Base-by-base conservation (phyloP, 2,888 invertebrate genomes). In the Choreutis nemorana region DNA sequence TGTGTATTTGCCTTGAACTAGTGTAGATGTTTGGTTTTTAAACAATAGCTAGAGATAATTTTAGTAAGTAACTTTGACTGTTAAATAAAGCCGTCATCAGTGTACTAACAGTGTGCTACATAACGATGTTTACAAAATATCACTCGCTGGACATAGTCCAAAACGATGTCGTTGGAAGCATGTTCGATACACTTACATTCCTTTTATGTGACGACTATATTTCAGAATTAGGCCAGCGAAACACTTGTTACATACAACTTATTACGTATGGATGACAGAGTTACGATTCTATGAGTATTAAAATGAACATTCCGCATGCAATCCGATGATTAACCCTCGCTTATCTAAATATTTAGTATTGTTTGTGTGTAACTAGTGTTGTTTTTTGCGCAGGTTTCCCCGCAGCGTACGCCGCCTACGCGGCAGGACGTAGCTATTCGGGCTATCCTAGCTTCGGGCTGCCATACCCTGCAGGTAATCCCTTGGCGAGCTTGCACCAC, bases 401-500 rank as follows among this genome's bases (percentile, higher is more conserved):
- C 83, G 93, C 94, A 77, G 94, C 94, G 63, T 94, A 94, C 82
- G 94, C 94, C 82, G 94, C 94, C 68, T 94, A 94, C 82, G 94
- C 94, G 84, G 92, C 94, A 75, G 93, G 94, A 80, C 91, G 94
- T 82, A 92, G 94, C 78, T 95, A 94, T 84, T 93, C 94, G 84
- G 93, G 94, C 84, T 94, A 94, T 87, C 93, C 94, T 84, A 92
- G 94, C 87, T 94, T 94, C 86, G 94, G 94, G 87, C 91, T 95
- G 83, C 94, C 94, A 77, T 94, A 94, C 83, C 94, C 94, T 75
- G 91, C 94, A 92, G 94, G 94, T 94, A 92, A 94, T 87, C 77
- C 87, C 81, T 85, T 87, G 82, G 82, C 84, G 83, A 87, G 86
- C 84, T 84, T 87, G 84, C 87, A 87, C 82, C 87, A 86, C 82